phyloP scores from a whole-genome alignment of 2,888 invertebrate species.

The Spilosoma lubricipeda region DNA sequence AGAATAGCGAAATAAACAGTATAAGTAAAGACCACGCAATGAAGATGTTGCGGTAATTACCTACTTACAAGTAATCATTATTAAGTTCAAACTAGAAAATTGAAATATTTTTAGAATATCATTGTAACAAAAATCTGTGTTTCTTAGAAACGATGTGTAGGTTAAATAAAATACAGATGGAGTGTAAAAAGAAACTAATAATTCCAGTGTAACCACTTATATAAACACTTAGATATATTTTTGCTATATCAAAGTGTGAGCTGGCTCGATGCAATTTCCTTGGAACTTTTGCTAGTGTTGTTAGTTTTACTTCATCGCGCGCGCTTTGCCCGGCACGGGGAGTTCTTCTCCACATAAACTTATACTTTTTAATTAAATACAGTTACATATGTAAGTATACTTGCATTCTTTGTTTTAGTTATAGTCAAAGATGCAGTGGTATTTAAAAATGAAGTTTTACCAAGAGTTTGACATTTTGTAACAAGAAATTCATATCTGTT shows the following conservation, averaged over 20 bases:
- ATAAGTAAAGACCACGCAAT: neutral
- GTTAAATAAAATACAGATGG: neutral
- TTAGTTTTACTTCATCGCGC: neutral
- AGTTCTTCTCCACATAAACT: neutral
- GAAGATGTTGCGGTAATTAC: neutral
- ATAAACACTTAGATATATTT: neutral
- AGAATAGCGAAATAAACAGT: neutral
- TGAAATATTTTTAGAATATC: no score
- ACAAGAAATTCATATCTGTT: no score
- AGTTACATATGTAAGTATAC: neutral
- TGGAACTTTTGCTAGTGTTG: neutral
- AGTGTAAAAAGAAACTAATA: neutral
- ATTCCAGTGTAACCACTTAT: neutral
- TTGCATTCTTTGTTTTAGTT: neutral
- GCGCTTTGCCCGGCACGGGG: neutral
- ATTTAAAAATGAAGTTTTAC: neutral
- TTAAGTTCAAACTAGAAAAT: no score
- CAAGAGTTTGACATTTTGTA: no score
- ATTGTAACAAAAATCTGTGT: no score
- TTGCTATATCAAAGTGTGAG: neutral
- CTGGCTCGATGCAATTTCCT: neutral
- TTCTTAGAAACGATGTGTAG: no score
- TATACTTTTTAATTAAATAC: neutral
- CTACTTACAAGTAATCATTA: no score
- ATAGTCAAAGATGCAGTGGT: neutral